These are phyloP conservation scores for Bombyx mandarina DNA, from an alignment of 1,140 invertebrate genomes.

Conservation along the genomic window DNA sequence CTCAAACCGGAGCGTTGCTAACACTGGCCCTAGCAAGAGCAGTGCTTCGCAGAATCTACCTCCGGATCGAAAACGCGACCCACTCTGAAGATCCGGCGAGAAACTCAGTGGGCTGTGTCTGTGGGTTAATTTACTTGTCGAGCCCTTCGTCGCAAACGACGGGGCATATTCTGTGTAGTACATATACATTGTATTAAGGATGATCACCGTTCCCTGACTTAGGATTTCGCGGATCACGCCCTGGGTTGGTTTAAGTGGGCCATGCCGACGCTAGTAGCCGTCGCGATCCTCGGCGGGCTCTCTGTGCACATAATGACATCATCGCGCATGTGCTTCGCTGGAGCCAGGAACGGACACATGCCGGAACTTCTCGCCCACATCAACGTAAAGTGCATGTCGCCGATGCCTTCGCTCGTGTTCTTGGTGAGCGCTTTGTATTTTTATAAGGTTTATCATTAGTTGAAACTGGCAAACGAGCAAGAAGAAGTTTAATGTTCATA, in stretches of 20 bases:
- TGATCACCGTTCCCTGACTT: not conserved
- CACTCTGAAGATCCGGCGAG: no score
- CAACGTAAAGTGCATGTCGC: slow-evolving; percentile 85
- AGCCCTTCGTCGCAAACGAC: no score
- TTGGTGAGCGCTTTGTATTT: slow-evolving; percentile 74
- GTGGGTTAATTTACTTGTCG: no score
- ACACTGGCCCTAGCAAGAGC: no score
- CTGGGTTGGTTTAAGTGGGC: slow-evolving; percentile 82
- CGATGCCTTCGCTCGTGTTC: slow-evolving; percentile 87
- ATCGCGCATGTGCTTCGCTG: slow-evolving; percentile 91
- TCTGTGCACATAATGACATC: slow-evolving; percentile 94
- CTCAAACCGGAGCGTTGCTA: no score
- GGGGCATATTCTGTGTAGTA: no score
- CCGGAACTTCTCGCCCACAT: slow-evolving; percentile 88
- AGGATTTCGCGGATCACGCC: slow-evolving; percentile 86
- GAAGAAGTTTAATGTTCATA: no score
- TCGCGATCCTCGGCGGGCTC: slow-evolving; percentile 88
- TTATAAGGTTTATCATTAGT: not conserved
- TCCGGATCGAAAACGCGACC: no score
- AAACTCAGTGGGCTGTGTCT: no score
- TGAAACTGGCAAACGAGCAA: no score
- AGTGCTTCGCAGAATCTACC: no score
- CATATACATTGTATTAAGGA: no score
- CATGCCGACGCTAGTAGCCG: slow-evolving; percentile 88
- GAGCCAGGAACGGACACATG: slow-evolving; percentile 91